Evolutionary conservation across 2,113 vertebrate species (phyloP), one percentile per base, ranked within the genome.

Genomic region (Madoqua kirkii): DNA sequence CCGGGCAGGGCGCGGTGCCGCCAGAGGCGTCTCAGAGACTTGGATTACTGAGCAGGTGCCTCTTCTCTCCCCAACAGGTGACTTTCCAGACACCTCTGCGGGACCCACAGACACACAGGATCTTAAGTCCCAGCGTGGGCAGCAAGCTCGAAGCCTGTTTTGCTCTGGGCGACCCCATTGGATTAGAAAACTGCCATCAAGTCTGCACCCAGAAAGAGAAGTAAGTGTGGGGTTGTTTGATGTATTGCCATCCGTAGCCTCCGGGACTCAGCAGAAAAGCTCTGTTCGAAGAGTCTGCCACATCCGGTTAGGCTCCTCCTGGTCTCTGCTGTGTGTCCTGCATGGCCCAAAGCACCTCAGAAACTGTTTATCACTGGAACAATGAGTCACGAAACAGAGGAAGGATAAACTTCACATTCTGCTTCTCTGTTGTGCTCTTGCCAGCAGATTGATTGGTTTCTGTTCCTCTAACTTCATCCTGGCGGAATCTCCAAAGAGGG

Each of bases 21-120:
- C 55, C 31, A 0, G 29, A 4, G 1, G 1, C 43, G 23, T 10
- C 95, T 52, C 57, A 74, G 29, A 48, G 59, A 31, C 48, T n/a
- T 95, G 59, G 54, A 29, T 84, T 60, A 17, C 0, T 96, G 5
- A 98, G 5, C 23, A 6, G 16, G 50, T 3, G 59, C 87, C 55
- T 85, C 5, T 7, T 74, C 93, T 62, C 36, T 50, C 67, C 25
- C 67, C n/a, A 17, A 95, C 85, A 99, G 99, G 99, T 99, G 96
- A 99, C 99, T 93, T 99, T 99, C 98, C 99, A 99, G 96, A 99
- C 99, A 48, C 99, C 99, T 88, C 98, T 98, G 93, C 98, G 99
- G 98, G 99, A 99, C 92, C 99, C 99, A 31, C 97, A 99, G 78
- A 99, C 99, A 1, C 99, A 99, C 86, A 99, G 97, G 98, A 99